Percentiles rank a stretch among this genome's conserved stretches.
Evolutionary conservation across 2,113 vertebrate species (phyloP).

Genomic region (Chascanopsetta lugubris): DNA sequence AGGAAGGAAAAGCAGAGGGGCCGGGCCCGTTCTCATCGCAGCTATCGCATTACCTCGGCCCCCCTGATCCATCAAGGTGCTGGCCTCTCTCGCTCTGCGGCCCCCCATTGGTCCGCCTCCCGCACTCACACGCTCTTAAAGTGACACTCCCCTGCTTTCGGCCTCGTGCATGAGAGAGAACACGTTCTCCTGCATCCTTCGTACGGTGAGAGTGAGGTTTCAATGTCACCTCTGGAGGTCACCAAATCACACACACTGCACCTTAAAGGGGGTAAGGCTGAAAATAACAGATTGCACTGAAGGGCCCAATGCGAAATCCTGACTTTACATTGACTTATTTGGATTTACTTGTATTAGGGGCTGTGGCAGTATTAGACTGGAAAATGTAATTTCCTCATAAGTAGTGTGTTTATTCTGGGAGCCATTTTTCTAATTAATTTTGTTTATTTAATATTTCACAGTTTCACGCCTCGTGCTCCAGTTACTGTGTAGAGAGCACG

Average conservation of each 20-base stretch:
- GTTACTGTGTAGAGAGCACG: conserved; percentile 5
- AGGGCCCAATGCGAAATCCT: neutral
- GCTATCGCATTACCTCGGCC: conserved; percentile 60
- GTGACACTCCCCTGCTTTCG: conserved; percentile 8
- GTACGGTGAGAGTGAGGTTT: no score
- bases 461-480: conserved; percentile 8
- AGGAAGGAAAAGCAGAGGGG: conserved; percentile 36
- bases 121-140: conserved; percentile 46
- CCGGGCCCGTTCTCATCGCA: conserved; percentile 35
- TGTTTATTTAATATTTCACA: conserved; percentile 7
- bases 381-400: conserved; percentile 24
- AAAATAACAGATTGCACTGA: neutral
- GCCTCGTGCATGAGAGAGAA: neutral
- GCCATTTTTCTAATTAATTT: conserved; percentile 12
- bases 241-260: no score
- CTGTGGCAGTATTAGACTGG: conserved; percentile 12
- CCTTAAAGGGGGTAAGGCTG: conserved; percentile 7
- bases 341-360: neutral
- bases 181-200: no score
- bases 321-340: neutral
- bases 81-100: conserved; percentile 36
- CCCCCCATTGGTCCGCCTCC: conserved; percentile 32
- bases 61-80: conserved; percentile 46
- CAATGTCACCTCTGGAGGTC: no score
- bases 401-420: conserved; percentile 13